Base-by-base conservation (phyloP, 2,888 invertebrate genomes). In the Temnothorax ravouxi region DNA sequence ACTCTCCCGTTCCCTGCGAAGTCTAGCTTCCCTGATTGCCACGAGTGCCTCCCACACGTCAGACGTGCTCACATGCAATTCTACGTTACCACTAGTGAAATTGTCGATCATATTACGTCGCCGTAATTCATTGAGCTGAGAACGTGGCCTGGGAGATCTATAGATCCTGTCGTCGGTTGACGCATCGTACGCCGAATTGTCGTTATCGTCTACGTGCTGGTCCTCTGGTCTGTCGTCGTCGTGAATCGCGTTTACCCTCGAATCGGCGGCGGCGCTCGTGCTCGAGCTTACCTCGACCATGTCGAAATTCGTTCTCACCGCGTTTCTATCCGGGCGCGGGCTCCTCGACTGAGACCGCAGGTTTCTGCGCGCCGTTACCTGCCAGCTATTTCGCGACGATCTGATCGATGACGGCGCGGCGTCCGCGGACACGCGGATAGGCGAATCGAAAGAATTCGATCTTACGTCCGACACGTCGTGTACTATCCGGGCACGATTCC, bases 31-130 rank as follows among this genome's bases (percentile, higher is more conserved):
- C 91, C 96, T 95, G 86, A 97, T 96, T 6, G 96, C 96, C 71
- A 97, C 96, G 29, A 96, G 95, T 15, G 97, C 97, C 92, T 97
- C 97, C 96, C 97, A 97, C 41, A 97, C 96, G 90, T 97, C 97
- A 87, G 96, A 96, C 86, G 93, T 84, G 91, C 95, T 94, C 3
- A 95, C 94, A 79, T 95, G 95, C 9, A 95, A 87, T 80, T 95
- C 95, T 18, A 95, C 93, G 66, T 95, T 95, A 18, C 93, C 92
- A 0, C 93, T 92, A 0, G 94, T 91, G 61, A 93, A 93, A 21
- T 93, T 92, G 29, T 93, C 93, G 6, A 92, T 89, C 62, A 92
- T 90, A n/a, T 92, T 91, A 44, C 91, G 90, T 4, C 92, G 88
- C 25, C 93, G 88, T 21, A 91, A 79, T 44, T 91, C 91, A 72